Evolutionary conservation across 2,113 vertebrate species (phyloP).

Genomic region (rabbit (Oryctolagus cuniculus)): DNA sequence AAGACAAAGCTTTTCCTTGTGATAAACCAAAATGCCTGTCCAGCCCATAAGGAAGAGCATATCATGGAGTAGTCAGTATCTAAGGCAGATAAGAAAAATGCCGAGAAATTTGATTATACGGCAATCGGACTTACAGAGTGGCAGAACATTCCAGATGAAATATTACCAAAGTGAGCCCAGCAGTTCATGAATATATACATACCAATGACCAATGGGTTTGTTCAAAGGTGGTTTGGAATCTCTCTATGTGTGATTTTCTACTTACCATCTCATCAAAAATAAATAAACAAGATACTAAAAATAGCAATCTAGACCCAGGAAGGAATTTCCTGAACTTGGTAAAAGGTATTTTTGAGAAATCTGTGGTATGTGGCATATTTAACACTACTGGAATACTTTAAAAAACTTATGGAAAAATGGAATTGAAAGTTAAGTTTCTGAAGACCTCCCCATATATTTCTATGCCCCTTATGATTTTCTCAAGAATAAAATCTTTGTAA

Average conservation of each 20-base stretch:
- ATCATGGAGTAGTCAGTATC: not conserved
- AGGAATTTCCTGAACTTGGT: not conserved
- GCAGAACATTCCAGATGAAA: not conserved
- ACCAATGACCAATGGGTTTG: not conserved
- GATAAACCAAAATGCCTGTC: not conserved
- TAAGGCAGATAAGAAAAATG: not conserved
- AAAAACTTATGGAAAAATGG: too few relatives aligned
- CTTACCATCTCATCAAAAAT: not conserved
- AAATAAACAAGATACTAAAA: not conserved
- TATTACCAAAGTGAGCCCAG: not conserved
- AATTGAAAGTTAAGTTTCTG: too few relatives aligned
- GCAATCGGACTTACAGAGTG: not conserved
- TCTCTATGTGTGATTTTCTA: not conserved
- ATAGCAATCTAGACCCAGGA: not conserved
- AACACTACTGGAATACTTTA: too few relatives aligned
- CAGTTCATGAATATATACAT: not conserved
- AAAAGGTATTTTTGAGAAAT: conserved; percentile 14
- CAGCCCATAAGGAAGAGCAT: not conserved
- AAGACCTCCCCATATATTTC: not conserved
- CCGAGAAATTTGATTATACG: not conserved
- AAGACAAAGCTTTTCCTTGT: not conserved
- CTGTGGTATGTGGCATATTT: not conserved
- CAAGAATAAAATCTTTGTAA: not conserved
- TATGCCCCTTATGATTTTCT: not conserved
- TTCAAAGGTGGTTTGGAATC: not conserved